Evolutionary conservation across 1,140 invertebrate species (phyloP), one percentile per base, ranked within the genome.

Genomic region (Plectrocnemia conspersa): DNA sequence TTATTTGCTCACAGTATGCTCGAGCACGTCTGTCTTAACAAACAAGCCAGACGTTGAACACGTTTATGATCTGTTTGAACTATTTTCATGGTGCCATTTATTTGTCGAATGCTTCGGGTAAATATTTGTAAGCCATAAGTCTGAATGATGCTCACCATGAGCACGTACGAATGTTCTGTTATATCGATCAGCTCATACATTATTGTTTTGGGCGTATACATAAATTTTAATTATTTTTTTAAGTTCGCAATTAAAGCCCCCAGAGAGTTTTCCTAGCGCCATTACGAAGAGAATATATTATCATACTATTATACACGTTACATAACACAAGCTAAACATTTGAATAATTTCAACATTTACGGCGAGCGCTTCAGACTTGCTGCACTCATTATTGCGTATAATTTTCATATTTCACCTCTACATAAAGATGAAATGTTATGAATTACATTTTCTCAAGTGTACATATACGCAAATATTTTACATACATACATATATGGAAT

Each of bases 61-160:
- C 36, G 42, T 47, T 58, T 47, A 41, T 32, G 44, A 29, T 24
- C 42, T 59, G 52, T 59, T 59, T 59, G 57, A 27, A 44, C 52
- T 38, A 45, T 48, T 44, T 52, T 58, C 49, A 53, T 58, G 45
- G 23, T 42, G 22, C 50, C 36, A 15, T 22, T 52, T 22, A 19
- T 27, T 52, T 52, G 50, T 52, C n/a, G 25, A 42, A 41, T 44
- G 22, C 33, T 10, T 18, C 41, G 15, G 9, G 54, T 60, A 60
- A 60, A 60, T 60, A 56, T 60, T 60, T 60, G 58, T 42, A 23
- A 33, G 42, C 42, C 29, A 52, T 56, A 52, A 45, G 42, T 21
- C 35, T 24, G 33, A 15, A 47, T 23, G 25, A 54, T 58, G 33
- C 27, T 52, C 18, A 16, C 49, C 36, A 44, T 33, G 29, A 47